Conservation (phyloP, 2,888 invertebrate species). For the Leptopilina syphax region DNA sequence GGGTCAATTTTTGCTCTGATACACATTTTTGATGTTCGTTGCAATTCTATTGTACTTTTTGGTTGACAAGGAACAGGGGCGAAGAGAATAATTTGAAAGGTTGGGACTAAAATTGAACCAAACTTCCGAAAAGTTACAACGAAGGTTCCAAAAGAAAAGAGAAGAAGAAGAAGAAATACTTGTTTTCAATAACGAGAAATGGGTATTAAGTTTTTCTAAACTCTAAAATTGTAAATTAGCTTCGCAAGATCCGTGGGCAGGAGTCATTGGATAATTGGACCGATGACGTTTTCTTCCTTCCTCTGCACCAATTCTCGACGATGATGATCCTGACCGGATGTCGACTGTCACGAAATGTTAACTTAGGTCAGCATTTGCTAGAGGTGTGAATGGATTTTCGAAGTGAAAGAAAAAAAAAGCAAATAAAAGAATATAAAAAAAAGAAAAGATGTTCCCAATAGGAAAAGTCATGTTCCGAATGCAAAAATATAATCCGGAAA, state of each 20-base stretch:
- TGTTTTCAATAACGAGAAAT: too few relatives aligned
- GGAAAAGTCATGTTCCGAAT: background rate
- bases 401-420: slow-evolving; percentile 13
- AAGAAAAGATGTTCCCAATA: background rate
- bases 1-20: too few relatives aligned
- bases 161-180: too few relatives aligned
- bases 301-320: slow-evolving; percentile 39
- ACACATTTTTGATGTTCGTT: too few relatives aligned
- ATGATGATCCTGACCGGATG: slow-evolving; percentile 67
- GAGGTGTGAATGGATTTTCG: slow-evolving; percentile 44
- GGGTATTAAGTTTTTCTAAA: too few relatives aligned
- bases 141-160: too few relatives aligned
- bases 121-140: too few relatives aligned
- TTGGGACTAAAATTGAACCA: too few relatives aligned
- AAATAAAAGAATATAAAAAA: background rate
- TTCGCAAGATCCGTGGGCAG: slow-evolving; percentile 8
- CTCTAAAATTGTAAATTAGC: background rate
- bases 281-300: slow-evolving; percentile 46
- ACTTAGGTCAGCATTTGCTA: slow-evolving; percentile 63
- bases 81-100: too few relatives aligned
- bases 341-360: slow-evolving; percentile 68
- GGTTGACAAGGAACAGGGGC: too few relatives aligned
- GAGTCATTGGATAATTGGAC: slow-evolving; percentile 7
- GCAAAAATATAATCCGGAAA: background rate
- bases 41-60: too few relatives aligned